A percentile compares a stretch with the other conserved stretches of the same genome.
These are phyloP conservation scores for Toxotes lorentzi DNA, from an alignment of 2,797 vertebrate genomes.

Conservation along the genomic window DNA sequence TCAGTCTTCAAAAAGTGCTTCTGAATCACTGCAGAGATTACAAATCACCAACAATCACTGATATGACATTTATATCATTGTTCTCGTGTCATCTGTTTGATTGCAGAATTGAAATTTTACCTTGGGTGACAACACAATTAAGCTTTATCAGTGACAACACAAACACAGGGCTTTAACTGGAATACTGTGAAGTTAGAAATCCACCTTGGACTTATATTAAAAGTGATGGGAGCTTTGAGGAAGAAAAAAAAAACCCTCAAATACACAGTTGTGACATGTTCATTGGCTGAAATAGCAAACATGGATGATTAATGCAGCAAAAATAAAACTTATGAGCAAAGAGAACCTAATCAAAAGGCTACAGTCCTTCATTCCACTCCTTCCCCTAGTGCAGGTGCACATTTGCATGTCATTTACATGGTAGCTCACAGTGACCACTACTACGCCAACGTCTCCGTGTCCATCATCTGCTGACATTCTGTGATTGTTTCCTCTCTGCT, in stretches of 20 bases:
- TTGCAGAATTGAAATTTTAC: conserved; percentile 51
- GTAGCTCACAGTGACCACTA: conserved; percentile 74
- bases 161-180: conserved; percentile 28
- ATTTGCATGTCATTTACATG: conserved; percentile 86
- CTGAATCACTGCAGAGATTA: conserved; percentile 46
- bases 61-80: conserved; percentile 40
- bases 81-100: conserved; percentile 52
- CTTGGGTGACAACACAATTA: conserved; percentile 37
- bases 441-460: conserved; percentile 67
- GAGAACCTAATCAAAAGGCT: conserved; percentile 80
- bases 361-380: conserved; percentile 76
- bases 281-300: conserved; percentile 59
- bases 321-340: conserved; percentile 66
- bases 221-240: conserved; percentile 16
- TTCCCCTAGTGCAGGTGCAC: conserved; percentile 80
- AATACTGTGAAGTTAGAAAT: conserved; percentile 36
- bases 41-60: conserved; percentile 51
- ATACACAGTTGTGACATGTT: conserved; percentile 22
- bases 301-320: conserved; percentile 68
- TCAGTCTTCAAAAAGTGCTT: conserved; percentile 27
- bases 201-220: conserved; percentile 39
- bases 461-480: conserved; percentile 81
- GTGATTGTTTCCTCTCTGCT: conserved; percentile 80
- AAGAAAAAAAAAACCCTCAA: conserved; percentile 7
- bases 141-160: conserved; percentile 9